Evolutionary conservation across 2,113 vertebrate genomes (phyloP), one percentile per base, ranked within the genome.

Genomic region (Nycticryphes semicollaris): DNA sequence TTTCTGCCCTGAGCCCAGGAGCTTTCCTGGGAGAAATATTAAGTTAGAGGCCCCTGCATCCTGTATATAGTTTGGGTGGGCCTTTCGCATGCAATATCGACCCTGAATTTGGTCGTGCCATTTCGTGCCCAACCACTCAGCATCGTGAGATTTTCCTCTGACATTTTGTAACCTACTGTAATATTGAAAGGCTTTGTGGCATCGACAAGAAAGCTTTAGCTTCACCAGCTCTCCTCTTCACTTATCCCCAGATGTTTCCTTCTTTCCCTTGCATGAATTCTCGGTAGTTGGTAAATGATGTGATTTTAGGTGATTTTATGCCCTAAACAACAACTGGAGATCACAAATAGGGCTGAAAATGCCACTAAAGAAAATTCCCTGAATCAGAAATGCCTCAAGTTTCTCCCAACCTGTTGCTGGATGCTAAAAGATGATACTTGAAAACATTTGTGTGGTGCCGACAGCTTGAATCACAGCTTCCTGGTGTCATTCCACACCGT

Each of bases 391-490:
- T 24, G 13, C 14, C 22, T 69, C 7, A 1, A 22, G 39, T 77
- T 90, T 47, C 63, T 66, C 37, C 64, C 59, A 22, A 0, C 37
- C 21, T 67, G 7, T 24, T 74, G 62, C 63, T 31, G 31, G 88
- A 59, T 57, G 50, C 19, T 60, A 17, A 30, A 45, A 25, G 27
- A 31, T n/a, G 59, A 39, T 13, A 8, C 59, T 23, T 14, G 45
- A 31, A 24, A 67, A 35, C 10, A 6, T n/a, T 69, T 62, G 30
- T 60, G 8, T 41, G 23, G 60, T 1, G 5, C 87, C 59, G 56
- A 28, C 2, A 6, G 59, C 31, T 89, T 10, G 0, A 45, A 24
- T 53, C 5, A 1, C 2, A 0, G 66, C 48, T 56, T 41, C 1
- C 0, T 25, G 64, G 27, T 60, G 76, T 4, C 1, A 1, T 25